Conservation (phyloP, 2,113 vertebrate genomes). For the Malurus cyaneus region DNA sequence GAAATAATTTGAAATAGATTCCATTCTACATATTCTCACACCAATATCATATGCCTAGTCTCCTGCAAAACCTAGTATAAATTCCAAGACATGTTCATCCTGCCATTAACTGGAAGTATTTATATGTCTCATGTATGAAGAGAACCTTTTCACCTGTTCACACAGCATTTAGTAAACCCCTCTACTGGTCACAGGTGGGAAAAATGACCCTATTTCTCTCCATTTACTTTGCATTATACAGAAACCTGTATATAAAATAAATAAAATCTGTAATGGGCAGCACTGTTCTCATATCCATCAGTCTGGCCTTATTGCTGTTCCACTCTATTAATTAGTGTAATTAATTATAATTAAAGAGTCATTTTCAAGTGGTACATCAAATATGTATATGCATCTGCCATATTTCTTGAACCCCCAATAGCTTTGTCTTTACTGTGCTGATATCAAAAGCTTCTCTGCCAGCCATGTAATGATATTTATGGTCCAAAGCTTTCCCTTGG, state of each 20-base stretch:
- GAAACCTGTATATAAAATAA: not conserved
- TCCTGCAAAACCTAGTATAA: not conserved
- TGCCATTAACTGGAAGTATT: not conserved
- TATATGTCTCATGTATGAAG: not conserved
- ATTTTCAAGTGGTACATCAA: not conserved
- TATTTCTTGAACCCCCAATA: not conserved
- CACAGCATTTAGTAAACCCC: not conserved
- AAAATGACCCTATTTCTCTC: not conserved
- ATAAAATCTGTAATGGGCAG: not conserved
- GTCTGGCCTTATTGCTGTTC: not conserved
- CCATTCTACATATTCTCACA: not conserved
- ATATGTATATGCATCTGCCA: not conserved
- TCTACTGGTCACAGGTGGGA: not conserved
- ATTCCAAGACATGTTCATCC: not conserved
- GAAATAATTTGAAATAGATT: not conserved
- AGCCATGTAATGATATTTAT: not conserved
- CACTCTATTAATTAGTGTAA: not conserved
- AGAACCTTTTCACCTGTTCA: not conserved
- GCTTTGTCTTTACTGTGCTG: not conserved
- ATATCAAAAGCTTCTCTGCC: not conserved
- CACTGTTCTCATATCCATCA: not conserved
- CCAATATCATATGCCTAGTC: not conserved
- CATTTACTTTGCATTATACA: not conserved
- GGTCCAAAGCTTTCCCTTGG: not conserved
- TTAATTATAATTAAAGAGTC: not conserved